These are phyloP conservation scores for Drosophila infuscata DNA, from an alignment of 2,888 invertebrate genomes.

Conservation along the genomic window DNA sequence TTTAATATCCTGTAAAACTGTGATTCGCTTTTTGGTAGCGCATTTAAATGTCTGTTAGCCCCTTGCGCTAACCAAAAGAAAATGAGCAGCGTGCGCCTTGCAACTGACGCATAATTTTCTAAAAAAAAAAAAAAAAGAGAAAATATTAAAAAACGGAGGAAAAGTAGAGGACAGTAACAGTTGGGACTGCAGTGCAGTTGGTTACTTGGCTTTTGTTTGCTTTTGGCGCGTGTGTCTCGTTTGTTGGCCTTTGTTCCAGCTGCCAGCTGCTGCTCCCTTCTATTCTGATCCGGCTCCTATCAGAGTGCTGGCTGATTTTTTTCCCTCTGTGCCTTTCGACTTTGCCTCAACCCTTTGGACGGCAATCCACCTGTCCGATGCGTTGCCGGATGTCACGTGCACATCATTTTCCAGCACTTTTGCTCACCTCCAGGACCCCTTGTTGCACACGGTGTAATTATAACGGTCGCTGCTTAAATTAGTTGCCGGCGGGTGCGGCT, in stretches of 20 bases:
- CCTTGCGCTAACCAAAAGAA: constrained; percentile 48
- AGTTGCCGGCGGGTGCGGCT: constrained; percentile 51
- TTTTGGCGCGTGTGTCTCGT: constrained; percentile 57
- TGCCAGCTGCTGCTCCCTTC: constrained; percentile 8
- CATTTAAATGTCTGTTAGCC: neutral
- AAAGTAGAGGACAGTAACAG: neutral
- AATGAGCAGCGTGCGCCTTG: constrained; percentile 32
- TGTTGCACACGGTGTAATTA: constrained; percentile 55
- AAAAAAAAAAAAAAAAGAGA: constrained; percentile 30
- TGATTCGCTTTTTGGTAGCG: neutral
- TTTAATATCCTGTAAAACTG: neutral
- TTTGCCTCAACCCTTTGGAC: constrained; percentile 13
- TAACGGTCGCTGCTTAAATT: constrained; percentile 71
- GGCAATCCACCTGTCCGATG: constrained; percentile 14
- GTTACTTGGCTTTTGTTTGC: constrained; percentile 55
- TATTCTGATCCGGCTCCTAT: constrained; percentile 27
- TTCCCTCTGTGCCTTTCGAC: constrained; percentile 21
- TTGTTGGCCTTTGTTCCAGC: constrained; percentile 58
- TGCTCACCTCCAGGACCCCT: constrained; percentile 38
- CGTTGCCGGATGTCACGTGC: constrained; percentile 72
- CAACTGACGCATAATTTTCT: constrained; percentile 57
- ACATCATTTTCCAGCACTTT: constrained; percentile 75
- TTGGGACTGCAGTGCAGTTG: constrained; percentile 45
- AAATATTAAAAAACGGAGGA: neutral
- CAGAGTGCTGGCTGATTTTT: constrained; percentile 35